These are phyloP conservation scores for Cinara cedri DNA, from an alignment of 2,888 invertebrate genomes.

Conservation along the genomic window DNA sequence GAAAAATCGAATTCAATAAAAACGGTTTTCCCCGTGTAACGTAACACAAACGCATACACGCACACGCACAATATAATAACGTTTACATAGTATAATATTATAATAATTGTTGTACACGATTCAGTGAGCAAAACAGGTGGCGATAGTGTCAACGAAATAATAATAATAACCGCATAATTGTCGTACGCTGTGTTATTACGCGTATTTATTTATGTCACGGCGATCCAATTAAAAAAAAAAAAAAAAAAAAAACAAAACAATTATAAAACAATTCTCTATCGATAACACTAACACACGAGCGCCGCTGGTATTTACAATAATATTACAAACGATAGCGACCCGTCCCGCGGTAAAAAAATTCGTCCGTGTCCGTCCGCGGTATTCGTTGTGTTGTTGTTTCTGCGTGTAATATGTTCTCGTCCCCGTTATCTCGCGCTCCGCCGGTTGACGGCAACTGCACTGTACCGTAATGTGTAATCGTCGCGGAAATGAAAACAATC, in stretches of 20 bases:
- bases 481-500: not conserved
- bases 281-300: not conserved
- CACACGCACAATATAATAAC: no score
- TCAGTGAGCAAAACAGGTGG: not conserved
- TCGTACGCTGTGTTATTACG: not conserved
- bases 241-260: no score
- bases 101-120: not conserved
- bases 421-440: not conserved
- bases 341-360: not conserved
- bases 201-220: not conserved
- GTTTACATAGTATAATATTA: no score
- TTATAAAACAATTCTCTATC: no score
- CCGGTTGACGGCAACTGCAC: not conserved
- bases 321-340: not conserved
- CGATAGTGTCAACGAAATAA: not conserved
- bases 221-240: not conserved
- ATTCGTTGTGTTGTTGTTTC: not conserved
- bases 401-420: no score
- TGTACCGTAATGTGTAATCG: not conserved
- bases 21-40: not conserved
- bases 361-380: no score
- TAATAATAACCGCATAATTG: not conserved
- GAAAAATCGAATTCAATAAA: slow-evolving; percentile 10
- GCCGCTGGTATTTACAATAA: no score
- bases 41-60: no score